Evolutionary conservation across 2,888 invertebrate genomes (phyloP), one percentile per base, ranked within the genome.

Genomic region (Drosophila anomelani): DNA sequence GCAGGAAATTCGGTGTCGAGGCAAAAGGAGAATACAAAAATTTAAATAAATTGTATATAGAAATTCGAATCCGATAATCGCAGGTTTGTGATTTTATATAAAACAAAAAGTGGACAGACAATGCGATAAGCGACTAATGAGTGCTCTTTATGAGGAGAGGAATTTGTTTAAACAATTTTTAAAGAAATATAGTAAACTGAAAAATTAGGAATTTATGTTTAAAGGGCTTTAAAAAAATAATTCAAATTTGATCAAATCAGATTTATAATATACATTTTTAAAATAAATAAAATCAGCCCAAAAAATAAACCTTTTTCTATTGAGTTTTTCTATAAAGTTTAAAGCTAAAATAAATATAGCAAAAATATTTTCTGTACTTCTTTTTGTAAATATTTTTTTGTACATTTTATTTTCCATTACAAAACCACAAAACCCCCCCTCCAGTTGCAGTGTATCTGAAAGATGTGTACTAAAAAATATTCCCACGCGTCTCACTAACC

Each of bases 31-130:
- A 66, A 38, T 20, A 32, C 29, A 34, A 17, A 69, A 60, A 87
- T 85, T 81, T 77, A 74, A 87, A 81, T 85, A 82, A 75, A 60
- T 77, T 74, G 43, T 53, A 47, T 62, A 68, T 71, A 39, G 75
- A 61, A 70, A 51, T 20, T 20, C 9, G 9, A 61, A 34, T 39
- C 58, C 55, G 44, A 43, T 75, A 79, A 63, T 55, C 51, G 56
- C 63, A 55, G 55, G 53, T 58, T 55, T 44, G 63, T 63, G 43
- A 78, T 68, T 66, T 41, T 39, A 53, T 15, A 58, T 49, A 51
- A 55, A 53, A 41, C 47, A 58, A 72, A 69, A 17, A 34, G 32
- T 5, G 13, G 8, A 7, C 13, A 41, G 62, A 3, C 44, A 38
- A n/a, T 32, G 12, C 7, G 15, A 13, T 32, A 4, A 15, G 10